A percentile compares a stretch with the other conserved stretches of the same genome.
These are phyloP conservation scores for Aldrovandia affinis DNA, from an alignment of 2,797 vertebrate species.

Conservation along the genomic window DNA sequence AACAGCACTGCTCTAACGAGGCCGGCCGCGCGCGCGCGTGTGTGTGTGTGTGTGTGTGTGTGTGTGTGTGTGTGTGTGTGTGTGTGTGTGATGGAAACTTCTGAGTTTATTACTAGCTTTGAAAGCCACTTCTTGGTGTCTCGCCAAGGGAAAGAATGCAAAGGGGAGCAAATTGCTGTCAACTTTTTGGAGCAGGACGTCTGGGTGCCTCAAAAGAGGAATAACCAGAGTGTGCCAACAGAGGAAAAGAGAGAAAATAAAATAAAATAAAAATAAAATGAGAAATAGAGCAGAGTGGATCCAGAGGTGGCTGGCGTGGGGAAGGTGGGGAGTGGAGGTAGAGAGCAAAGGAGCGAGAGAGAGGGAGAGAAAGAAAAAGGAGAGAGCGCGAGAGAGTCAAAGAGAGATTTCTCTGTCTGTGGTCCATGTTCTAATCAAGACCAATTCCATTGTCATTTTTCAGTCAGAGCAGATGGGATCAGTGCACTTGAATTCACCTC, in stretches of 20 bases:
- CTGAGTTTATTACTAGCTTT: conserved; percentile 37
- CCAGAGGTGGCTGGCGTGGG: conserved; percentile 1
- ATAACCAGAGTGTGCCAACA: conserved; percentile 42
- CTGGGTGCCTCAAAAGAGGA: conserved; percentile 36
- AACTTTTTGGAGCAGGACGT: conserved; percentile 19
- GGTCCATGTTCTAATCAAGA: conserved; percentile 38
- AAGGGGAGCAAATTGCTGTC: conserved; percentile 48
- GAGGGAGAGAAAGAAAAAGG: conserved; percentile 13
- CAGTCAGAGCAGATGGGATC: conserved; percentile 22
- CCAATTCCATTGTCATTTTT: conserved; percentile 34
- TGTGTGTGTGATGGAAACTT: conserved; percentile 51
- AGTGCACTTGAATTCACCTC: conserved; percentile 24
- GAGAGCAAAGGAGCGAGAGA: background rate
- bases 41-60: conserved; percentile 34
- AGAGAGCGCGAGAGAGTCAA: conserved; percentile 20
- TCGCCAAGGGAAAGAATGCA: conserved; percentile 45
- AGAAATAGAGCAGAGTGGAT: conserved; percentile 21
- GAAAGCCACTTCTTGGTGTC: conserved; percentile 49
- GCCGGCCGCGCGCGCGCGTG: conserved; percentile 57
- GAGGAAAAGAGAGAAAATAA: conserved; percentile 12
- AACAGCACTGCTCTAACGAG: conserved; percentile 56
- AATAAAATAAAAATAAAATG: conserved; percentile 9
- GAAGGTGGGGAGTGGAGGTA: background rate
- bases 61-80: conserved; percentile 45
- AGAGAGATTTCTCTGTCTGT: conserved; percentile 35